Conservation (phyloP, 2,797 vertebrate species). For the Mus minutoides region DNA sequence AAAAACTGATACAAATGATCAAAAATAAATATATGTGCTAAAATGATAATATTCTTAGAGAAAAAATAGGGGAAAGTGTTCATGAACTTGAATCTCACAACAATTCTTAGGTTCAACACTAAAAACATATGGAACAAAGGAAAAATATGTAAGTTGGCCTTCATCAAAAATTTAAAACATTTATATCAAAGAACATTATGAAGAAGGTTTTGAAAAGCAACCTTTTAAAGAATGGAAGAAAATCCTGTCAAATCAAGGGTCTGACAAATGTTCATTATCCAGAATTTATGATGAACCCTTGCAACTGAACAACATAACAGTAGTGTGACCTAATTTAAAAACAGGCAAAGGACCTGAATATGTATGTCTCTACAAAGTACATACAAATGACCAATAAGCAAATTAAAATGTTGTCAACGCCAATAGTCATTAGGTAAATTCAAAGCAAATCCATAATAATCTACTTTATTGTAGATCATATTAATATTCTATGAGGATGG, state of each 20-base stretch:
- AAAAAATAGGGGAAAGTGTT: background rate
- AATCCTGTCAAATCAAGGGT: background rate
- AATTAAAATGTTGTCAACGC: background rate
- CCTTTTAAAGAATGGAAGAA: background rate
- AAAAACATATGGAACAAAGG: background rate
- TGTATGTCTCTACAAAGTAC: background rate
- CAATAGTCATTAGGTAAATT: background rate
- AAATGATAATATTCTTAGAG: background rate
- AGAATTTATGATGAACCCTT: background rate
- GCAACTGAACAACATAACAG: background rate
- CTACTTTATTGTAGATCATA: background rate
- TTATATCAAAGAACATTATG: background rate
- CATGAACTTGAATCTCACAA: background rate
- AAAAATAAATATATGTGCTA: background rate
- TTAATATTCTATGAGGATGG: background rate
- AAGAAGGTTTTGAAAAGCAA: background rate
- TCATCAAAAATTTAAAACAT: conserved; percentile 24
- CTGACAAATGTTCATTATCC: background rate
- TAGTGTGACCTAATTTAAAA: background rate
- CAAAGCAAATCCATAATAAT: conserved; percentile 5
- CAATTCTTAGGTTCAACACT: background rate
- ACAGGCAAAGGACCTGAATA: background rate
- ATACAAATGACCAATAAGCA: background rate
- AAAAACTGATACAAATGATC: conserved; percentile 3
- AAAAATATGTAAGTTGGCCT: background rate